Evolutionary conservation across 2,888 invertebrate species (phyloP).

Genomic region (Mellilla xanthometata): DNA sequence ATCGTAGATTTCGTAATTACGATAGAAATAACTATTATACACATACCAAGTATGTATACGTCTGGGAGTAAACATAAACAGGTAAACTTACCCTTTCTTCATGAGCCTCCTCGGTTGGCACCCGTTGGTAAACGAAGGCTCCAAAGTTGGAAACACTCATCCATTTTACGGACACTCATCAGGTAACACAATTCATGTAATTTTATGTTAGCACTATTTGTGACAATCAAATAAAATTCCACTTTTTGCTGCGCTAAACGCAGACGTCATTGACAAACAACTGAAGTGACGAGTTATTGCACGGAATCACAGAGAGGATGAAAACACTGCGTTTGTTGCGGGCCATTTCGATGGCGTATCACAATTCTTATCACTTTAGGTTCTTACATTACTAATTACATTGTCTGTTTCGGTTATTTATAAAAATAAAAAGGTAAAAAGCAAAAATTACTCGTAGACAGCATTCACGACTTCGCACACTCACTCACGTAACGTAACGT

Average conservation of each 20-base stretch:
- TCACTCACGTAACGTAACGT: slow-evolving; percentile 71
- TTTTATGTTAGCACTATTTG: slow-evolving; percentile 76
- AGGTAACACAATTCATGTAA: slow-evolving; percentile 70
- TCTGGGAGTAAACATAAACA: slow-evolving; percentile 69
- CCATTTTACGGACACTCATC: slow-evolving; percentile 78
- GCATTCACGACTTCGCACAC: slow-evolving; percentile 80
- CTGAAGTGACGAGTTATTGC: slow-evolving; percentile 79
- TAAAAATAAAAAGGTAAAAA: slow-evolving; percentile 81
- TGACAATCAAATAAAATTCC: slow-evolving; percentile 80
- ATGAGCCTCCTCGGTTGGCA: slow-evolving; percentile 79
- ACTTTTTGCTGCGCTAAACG: slow-evolving; percentile 82
- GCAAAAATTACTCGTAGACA: slow-evolving; percentile 77
- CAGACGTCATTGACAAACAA: slow-evolving; percentile 83
- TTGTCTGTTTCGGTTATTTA: slow-evolving; percentile 69
- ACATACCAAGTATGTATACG: slow-evolving; percentile 38
- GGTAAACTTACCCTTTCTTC: slow-evolving; percentile 81
- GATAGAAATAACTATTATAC: slow-evolving; percentile 46
- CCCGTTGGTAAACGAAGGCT: slow-evolving; percentile 72
- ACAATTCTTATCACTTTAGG: slow-evolving; percentile 76
- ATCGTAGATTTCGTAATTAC: slow-evolving; percentile 39
- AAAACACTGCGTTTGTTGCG: slow-evolving; percentile 72
- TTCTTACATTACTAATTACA: slow-evolving; percentile 71
- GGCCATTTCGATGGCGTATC: slow-evolving; percentile 72
- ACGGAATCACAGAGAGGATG: slow-evolving; percentile 74
- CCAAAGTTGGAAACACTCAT: slow-evolving; percentile 73